Conservation (phyloP, 1,140 invertebrate species). For the Caenorhabditis inopinata region DNA sequence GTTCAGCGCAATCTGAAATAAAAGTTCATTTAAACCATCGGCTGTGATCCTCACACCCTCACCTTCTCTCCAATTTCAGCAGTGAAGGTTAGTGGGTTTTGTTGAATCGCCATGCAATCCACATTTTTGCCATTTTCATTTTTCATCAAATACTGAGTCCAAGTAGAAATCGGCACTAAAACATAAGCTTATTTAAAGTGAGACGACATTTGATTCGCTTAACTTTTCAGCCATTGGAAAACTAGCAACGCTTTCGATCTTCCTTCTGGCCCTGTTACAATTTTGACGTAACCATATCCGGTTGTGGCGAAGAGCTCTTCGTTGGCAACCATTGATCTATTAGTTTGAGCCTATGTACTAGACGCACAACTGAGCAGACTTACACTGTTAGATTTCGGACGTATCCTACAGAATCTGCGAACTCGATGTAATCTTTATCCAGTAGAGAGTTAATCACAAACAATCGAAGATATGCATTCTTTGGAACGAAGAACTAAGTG, state of each 20-base stretch:
- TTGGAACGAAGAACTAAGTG: background rate
- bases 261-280: background rate
- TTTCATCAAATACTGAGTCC: background rate
- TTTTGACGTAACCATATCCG: background rate
- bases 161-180: background rate
- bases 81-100: background rate
- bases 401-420: background rate
- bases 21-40: too few relatives aligned
- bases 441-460: background rate
- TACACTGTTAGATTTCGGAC: background rate
- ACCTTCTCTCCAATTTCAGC: background rate
- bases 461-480: background rate
- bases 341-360: too few relatives aligned
- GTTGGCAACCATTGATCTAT: background rate
- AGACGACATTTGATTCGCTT: background rate
- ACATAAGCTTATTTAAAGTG: background rate
- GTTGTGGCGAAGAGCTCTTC: background rate
- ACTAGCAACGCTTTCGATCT: background rate
- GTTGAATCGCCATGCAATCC: slow-evolving; percentile 7
- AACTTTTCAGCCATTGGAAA: slow-evolving; percentile 16
- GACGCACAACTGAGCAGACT: background rate
- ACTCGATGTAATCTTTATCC: background rate
- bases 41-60: too few relatives aligned
- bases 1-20: background rate
- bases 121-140: background rate